Conservation (phyloP, 1,140 invertebrate species). For the Papilio polytes region DNA sequence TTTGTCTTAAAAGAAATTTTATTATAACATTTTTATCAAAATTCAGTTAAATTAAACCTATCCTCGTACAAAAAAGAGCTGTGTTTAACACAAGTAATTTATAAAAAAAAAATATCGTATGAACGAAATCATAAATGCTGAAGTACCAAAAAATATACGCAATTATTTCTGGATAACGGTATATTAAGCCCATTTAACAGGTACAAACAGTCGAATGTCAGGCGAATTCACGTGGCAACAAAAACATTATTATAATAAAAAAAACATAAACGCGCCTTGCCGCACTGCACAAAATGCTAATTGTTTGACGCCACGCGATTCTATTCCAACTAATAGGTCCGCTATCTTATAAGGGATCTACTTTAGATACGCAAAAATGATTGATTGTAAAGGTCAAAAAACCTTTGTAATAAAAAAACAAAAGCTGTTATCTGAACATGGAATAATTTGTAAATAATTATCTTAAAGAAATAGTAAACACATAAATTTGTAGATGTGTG, state of each 20-base stretch:
- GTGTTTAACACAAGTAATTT: no score
- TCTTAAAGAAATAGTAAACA: no score
- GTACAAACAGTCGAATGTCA: background rate
- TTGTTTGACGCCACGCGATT: slow-evolving; percentile 17
- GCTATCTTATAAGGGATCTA: slow-evolving; percentile 14
- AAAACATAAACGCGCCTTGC: slow-evolving; percentile 13
- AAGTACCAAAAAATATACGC: background rate
- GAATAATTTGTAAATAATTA: no score
- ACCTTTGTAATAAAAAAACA: background rate
- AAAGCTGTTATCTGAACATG: background rate
- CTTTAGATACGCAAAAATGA: background rate
- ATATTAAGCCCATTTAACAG: background rate
- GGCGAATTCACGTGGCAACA: slow-evolving; percentile 15
- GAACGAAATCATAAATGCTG: no score
- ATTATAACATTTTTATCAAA: no score
- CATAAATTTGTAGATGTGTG: no score
- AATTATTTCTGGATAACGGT: background rate
- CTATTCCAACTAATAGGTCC: slow-evolving; percentile 4
- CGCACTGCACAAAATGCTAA: slow-evolving; percentile 12
- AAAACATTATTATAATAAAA: slow-evolving; percentile 13
- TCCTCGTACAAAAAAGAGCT: no score
- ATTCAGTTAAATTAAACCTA: no score
- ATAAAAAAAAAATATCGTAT: no score
- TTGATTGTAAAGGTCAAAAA: background rate
- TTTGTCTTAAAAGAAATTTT: no score